Percentiles rank a stretch among this genome's conserved stretches.
These are phyloP conservation scores for Vesta saturnalis DNA, from an alignment of 2,888 invertebrate genomes.

Conservation along the genomic window DNA sequence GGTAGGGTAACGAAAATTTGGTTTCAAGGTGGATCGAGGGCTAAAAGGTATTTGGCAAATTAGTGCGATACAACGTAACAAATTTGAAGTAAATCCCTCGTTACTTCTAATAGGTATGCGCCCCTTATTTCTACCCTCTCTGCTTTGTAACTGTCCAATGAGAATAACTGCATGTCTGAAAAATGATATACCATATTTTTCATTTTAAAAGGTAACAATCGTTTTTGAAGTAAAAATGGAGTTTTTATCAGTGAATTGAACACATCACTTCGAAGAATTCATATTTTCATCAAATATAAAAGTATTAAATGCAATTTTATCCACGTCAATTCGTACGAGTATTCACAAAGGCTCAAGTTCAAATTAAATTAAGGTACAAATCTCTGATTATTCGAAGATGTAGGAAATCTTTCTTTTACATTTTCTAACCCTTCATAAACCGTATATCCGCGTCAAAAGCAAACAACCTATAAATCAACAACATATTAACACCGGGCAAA, in stretches of 20 bases:
- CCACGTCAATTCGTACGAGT: not conserved
- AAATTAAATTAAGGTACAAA: not conserved
- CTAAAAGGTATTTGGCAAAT: constrained; percentile 42
- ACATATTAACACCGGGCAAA: constrained; percentile 36
- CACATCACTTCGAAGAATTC: not conserved
- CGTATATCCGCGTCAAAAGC: constrained; percentile 30
- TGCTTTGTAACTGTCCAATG: constrained; percentile 33
- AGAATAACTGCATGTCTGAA: constrained; percentile 24
- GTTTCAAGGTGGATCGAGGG: constrained; percentile 39
- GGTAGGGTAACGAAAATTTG: constrained; percentile 43
- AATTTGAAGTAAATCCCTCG: constrained; percentile 40
- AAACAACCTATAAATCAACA: constrained; percentile 33
- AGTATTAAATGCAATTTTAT: not conserved
- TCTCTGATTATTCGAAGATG: constrained; percentile 11
- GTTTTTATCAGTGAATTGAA: no score
- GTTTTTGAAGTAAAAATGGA: not conserved
- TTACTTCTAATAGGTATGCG: constrained; percentile 38
- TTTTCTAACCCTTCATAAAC: constrained; percentile 15
- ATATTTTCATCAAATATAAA: not conserved
- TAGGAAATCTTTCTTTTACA: not conserved
- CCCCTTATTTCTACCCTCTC: constrained; percentile 31
- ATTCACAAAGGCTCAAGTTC: not conserved
- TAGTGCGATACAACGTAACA: constrained; percentile 42
- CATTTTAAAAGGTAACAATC: not conserved
- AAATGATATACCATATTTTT: constrained; percentile 22